Conservation (phyloP, 2,888 invertebrate species). For the Netelia virgata region DNA sequence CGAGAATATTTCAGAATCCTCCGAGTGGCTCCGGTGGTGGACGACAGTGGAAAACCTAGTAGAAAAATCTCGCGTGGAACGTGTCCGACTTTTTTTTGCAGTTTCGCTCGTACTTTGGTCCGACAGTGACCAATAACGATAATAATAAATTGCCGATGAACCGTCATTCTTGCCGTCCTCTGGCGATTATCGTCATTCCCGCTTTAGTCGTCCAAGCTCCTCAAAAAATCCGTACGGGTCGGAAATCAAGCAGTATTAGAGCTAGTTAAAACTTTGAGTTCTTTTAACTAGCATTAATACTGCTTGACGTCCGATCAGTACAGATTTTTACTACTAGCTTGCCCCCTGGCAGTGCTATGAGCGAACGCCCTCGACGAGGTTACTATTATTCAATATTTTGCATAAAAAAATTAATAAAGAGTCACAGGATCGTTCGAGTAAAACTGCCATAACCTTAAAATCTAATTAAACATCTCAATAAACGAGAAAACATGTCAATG, state of each 20-base stretch:
- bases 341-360: too few relatives aligned
- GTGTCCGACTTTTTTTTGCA: background rate
- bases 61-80: constrained; percentile 1
- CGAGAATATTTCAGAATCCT: constrained; percentile 59
- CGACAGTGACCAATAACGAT: constrained; percentile 3
- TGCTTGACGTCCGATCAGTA: background rate
- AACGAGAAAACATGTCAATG: too few relatives aligned
- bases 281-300: too few relatives aligned
- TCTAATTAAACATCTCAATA: too few relatives aligned
- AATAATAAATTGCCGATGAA: background rate
- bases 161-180: background rate
- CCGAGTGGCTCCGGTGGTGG: constrained; percentile 37
- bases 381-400: too few relatives aligned
- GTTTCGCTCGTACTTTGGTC: constrained; percentile 6
- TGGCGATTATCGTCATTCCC: background rate
- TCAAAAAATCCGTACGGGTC: background rate
- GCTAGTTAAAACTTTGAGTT: too few relatives aligned
- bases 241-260: too few relatives aligned
- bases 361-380: too few relatives aligned
- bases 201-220: background rate
- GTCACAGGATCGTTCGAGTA: too few relatives aligned
- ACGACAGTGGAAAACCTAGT: constrained; percentile 54
- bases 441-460: too few relatives aligned
- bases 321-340: background rate
- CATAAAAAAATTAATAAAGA: too few relatives aligned